Base-by-base conservation (phyloP, 2,888 invertebrate genomes). In the Tuberolachnus salignus region DNA sequence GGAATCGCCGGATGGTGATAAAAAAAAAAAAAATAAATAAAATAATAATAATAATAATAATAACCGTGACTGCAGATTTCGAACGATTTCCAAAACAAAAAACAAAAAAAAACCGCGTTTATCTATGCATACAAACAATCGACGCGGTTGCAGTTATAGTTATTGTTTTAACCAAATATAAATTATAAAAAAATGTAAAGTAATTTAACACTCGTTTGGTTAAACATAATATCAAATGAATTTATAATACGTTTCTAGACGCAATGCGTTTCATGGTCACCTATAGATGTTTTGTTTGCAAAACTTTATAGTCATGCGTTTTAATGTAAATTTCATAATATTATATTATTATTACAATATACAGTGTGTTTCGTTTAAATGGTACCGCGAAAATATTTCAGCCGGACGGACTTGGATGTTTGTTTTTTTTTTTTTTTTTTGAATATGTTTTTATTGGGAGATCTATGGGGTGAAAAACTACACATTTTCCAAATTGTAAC, bases 231-330 rank as follows among this genome's bases (percentile, higher is more conserved):
- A 34, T 4, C 34, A 34, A n/a, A 44, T 63, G 42, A 44, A 63
- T 19, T n/a, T n/a, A 34, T 63, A 11, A n/a, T 63, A 44, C 11
- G 53, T 53, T 53, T 69, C 19, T 55, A 69, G 53, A 69, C 53
- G 55, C 34, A 34, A 6, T 44, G 23, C 13, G 6, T 55, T 55
- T 55, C 70, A 42, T 55, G 70, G 70, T 70, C 70, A 44, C 34
- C 34, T 34, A 34, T 34, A 34, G 14, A 53, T 55, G 69, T 55
- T 55, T 69, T 19, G 55, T 55, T 70, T 70, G 34, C 55, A 70
- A 70, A 57, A 57, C 16, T 19, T 11, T 16, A 55, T 4, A 70
- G 55, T 70, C 70, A 70, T 70, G 42, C 16, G 11, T 55, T 70
- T 70, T 70, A 55, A 70, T 44, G 13, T 44, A 16, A 57, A 21